These are phyloP conservation scores for Merluccius polli DNA, from an alignment of 2,797 vertebrate genomes.

Conservation along the genomic window DNA sequence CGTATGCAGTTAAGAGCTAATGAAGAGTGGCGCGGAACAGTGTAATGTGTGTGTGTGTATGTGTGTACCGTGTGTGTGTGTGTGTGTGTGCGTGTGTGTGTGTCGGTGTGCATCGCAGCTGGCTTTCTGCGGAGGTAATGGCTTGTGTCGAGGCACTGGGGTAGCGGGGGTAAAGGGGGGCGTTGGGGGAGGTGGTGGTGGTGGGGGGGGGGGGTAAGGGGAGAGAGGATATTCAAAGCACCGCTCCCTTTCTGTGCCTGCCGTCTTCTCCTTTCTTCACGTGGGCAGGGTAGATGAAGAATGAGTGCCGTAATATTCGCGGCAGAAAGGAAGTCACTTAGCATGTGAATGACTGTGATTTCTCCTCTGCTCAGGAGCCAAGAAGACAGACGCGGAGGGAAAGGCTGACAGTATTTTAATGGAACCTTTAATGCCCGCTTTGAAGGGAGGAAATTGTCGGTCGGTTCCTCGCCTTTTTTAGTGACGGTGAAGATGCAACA, in stretches of 20 bases:
- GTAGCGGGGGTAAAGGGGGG: constrained; percentile 36
- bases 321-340: constrained; percentile 69
- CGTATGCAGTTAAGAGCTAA: constrained; percentile 55
- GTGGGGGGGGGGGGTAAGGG: constrained; percentile 54
- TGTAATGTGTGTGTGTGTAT: constrained; percentile 16
- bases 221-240: constrained; percentile 55
- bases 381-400: constrained; percentile 57
- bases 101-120: constrained; percentile 29
- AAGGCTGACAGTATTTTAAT: constrained; percentile 74
- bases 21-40: constrained; percentile 60
- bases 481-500: neutral
- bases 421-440: constrained; percentile 72
- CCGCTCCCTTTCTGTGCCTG: constrained; percentile 23
- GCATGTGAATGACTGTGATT: constrained; percentile 74
- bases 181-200: constrained; percentile 24
- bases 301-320: constrained; percentile 61
- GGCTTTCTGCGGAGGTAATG: constrained; percentile 60
- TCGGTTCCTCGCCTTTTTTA: neutral
- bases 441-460: constrained; percentile 51
- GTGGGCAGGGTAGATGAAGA: constrained; percentile 53
- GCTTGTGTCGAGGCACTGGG: constrained; percentile 60
- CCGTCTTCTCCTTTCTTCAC: constrained; percentile 31
- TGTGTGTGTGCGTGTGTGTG: too few relatives aligned
- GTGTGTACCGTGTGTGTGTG: too few relatives aligned
- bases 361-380: constrained; percentile 48